Evolutionary conservation across 2,113 vertebrate genomes (phyloP), one percentile per base, ranked within the genome.

Genomic region (Carassius carassius): DNA sequence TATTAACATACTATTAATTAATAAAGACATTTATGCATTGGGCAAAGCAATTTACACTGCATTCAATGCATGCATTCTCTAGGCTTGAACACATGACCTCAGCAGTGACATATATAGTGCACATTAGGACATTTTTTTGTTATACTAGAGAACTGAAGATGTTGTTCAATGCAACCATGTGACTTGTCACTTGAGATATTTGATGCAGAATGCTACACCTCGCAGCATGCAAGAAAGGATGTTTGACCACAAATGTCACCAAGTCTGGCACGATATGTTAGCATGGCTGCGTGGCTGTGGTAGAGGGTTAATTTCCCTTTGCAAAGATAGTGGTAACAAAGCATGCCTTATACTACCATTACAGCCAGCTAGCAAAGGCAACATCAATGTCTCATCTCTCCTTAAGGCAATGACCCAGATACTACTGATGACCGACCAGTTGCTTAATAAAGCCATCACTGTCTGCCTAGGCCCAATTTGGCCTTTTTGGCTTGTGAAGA

Each of bases 171-270:
- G 63, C 16, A 78, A 16, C 75, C 4, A 82, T 25, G 72, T 65
- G 47, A 51, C 25, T 54, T 25, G 72, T 65, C 32, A 51, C 25
- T 54, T 74, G 72, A 49, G n/a, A 25, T 17, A 49, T 49, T 13
- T 49, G 72, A 74, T 49, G 72, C 72, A 16, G 35, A 35, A 11
- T 21, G 32, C 23, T 49, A 49, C 72, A 60, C 72, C 35, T n/a
- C 49, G 16, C 37, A 87, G 77, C 9, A 11, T 77, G 86, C 86
- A 87, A 23, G 77, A 81, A 41, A 65, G 79, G 75, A 32, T 74
- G 85, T 62, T 79, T 76, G 69, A 54, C 86, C 82, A 84, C 82
- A 87, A 81, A 81, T 75, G 73, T 78, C 82, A 84, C 86, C 47
- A 62, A 73, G 51, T 4, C 65, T 47, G 29, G 51, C 76, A 78